Percentiles rank a stretch among this genome's conserved stretches.
Conservation (phyloP, 2,797 vertebrate genomes). For the Manis pentadactyla region DNA sequence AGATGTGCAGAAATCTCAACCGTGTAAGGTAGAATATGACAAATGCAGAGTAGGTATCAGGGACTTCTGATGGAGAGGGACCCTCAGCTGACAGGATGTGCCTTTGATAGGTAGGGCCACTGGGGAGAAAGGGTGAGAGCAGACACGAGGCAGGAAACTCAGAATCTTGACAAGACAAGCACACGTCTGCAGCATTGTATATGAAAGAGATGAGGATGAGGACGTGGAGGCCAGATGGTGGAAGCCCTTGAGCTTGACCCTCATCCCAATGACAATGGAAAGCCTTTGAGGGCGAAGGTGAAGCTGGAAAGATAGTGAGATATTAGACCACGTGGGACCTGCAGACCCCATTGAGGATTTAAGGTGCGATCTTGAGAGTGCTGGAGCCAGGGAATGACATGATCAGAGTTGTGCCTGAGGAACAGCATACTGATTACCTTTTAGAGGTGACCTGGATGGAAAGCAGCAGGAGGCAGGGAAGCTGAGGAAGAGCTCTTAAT, state of each 20-base stretch:
- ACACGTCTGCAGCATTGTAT: background rate
- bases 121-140: background rate
- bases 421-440: background rate
- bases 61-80: background rate
- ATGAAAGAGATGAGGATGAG: background rate
- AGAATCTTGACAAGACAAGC: background rate
- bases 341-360: background rate
- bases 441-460: background rate
- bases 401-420: background rate
- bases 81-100: background rate
- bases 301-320: background rate
- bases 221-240: background rate
- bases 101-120: background rate
- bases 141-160: background rate
- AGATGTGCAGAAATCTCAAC: constrained; percentile 3
- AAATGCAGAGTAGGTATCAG: background rate
- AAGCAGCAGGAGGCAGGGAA: background rate
- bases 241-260: background rate
- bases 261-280: background rate
- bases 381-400: background rate
- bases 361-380: background rate
- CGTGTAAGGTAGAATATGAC: background rate
- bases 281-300: background rate
- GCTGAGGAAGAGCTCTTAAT: background rate
- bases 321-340: background rate